A percentile compares a stretch with the other conserved stretches of the same genome.
Conservation (phyloP, 1,140 invertebrate species). For the Tribolium castaneum region DNA sequence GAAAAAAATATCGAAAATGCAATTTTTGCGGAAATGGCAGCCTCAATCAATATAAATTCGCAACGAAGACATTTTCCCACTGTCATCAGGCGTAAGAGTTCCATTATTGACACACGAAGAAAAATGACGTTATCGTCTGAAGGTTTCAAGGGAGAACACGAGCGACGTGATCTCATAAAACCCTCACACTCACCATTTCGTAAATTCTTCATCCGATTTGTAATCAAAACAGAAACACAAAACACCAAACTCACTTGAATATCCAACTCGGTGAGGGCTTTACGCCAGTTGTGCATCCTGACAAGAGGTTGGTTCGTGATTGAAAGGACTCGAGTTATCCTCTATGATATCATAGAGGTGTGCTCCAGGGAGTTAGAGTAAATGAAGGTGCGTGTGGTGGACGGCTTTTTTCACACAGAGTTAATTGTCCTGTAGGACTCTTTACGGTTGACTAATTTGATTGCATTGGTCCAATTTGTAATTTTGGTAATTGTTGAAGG, state of each 20-base stretch:
- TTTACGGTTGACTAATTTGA: not conserved
- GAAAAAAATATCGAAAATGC: not conserved
- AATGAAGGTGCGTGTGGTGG: not conserved
- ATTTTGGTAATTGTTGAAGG: not conserved
- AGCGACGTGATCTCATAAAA: conserved; percentile 15
- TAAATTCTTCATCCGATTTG: not conserved
- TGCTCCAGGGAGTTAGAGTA: not conserved
- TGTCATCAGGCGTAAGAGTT: not conserved
- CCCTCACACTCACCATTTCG: not conserved
- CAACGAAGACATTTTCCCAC: not conserved
- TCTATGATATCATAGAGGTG: not conserved
- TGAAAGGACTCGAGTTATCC: not conserved
- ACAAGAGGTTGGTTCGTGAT: not conserved
- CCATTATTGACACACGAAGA: conserved; percentile 22
- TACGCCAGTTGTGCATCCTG: not conserved
- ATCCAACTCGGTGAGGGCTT: not conserved
- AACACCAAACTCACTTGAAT: not conserved
- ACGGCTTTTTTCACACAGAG: not conserved
- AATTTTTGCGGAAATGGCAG: not conserved
- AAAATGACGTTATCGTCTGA: conserved; percentile 11
- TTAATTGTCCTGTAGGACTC: not conserved
- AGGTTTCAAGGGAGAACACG: not conserved
- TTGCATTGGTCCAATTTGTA: not conserved
- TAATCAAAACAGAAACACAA: not conserved
- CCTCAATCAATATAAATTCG: conserved; percentile 12